Base-by-base conservation (phyloP, 2,797 vertebrate genomes). In the Onychomys arenicola region DNA sequence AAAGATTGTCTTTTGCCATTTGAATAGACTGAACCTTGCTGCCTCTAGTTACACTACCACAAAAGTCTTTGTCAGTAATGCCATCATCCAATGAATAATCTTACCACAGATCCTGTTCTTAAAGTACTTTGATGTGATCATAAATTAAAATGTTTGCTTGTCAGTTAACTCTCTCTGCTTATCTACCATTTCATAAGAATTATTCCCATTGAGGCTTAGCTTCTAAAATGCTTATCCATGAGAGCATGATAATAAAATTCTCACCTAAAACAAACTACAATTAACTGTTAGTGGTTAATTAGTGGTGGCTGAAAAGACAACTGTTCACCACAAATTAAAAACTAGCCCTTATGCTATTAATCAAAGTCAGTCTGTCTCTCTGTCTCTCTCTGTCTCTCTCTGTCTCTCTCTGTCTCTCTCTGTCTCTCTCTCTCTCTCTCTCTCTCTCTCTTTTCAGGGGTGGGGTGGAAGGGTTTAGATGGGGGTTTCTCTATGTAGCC, bases 161-260 rank as follows among this genome's bases (percentile, higher is more conserved):
- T 78, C 87, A 90, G 92, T 6, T 85, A 77, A 95, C 80, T 93
- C 69, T 95, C 81, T 96, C 12, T 96, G 94, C 65, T 95, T 96
- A 94, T 95, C 90, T 90, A 75, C 55, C 16, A 23, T 76, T 94
- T 87, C 52, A 49, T 71, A 92, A 95, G 65, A 94, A 95, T 97
- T 93, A 96, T 92, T 89, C 88, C 69, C 90, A 96, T 9, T 57
- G 69, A 65, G 63, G 90, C 23, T 95, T 82, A 94, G n/a, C 92
- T 95, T 88, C 77, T 90, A 96, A 95, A 92, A 92, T 27, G 86
- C 89, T 94, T 93, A 88, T 89, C 84, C 52, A 57, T 90, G 32
- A 95, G 21, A 46, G 46, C 77, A 65, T 1, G 21, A 46, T 85
- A 94, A 90, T 55, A 96, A 96, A 96, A 40, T 4, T n/a, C 73